These are phyloP conservation scores for Neodontobutis hainanensis DNA, from an alignment of 2,113 vertebrate species.

Conservation along the genomic window DNA sequence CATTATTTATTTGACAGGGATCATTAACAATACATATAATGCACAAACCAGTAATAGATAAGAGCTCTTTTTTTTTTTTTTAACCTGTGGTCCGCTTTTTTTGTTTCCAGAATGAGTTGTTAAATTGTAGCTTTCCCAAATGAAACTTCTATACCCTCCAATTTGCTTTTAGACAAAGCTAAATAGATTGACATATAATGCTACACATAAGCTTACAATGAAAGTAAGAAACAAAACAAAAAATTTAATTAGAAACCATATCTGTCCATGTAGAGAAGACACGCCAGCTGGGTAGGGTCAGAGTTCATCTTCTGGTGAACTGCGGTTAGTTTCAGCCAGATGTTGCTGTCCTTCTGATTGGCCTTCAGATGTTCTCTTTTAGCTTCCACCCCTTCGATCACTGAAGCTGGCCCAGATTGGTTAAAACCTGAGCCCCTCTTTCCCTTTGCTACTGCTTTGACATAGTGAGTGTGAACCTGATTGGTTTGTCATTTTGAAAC, in stretches of 20 bases:
- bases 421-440: conserved; percentile 27
- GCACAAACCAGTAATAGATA: too few species aligned
- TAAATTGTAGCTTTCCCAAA: neutral
- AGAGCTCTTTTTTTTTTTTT: too few species aligned
- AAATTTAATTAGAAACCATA: neutral
- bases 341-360: conserved; percentile 66
- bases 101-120: too few species aligned
- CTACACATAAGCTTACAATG: conserved; percentile 4
- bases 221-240: neutral
- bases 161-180: conserved; percentile 10
- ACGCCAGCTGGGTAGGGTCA: conserved; percentile 51
- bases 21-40: too few species aligned
- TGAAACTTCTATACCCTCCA: too few species aligned
- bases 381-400: conserved; percentile 25
- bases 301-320: conserved; percentile 45
- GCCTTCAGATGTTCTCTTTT: conserved; percentile 55
- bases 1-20: neutral
- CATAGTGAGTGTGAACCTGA: conserved; percentile 13
- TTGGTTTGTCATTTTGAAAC: conserved; percentile 27
- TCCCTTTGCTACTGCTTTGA: conserved; percentile 40
- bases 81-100: too few species aligned
- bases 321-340: conserved; percentile 54
- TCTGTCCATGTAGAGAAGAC: conserved; percentile 1
- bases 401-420: conserved; percentile 38
- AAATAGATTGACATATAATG: conserved; percentile 20